Conservation (phyloP, 2,888 invertebrate species). For the Branchellion lobata region DNA sequence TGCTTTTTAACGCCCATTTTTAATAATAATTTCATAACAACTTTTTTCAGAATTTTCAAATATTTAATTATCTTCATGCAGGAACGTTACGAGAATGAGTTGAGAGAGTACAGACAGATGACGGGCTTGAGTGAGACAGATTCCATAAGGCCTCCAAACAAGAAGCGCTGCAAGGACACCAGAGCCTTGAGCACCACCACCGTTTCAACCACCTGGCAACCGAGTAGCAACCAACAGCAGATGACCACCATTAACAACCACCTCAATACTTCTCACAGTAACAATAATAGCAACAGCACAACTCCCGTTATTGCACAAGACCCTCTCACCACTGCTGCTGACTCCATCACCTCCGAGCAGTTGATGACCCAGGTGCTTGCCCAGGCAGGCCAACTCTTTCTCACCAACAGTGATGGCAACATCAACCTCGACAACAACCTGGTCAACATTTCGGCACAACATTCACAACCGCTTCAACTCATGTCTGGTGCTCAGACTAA, state of each 20-base stretch:
- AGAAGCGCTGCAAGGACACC: constrained; percentile 38
- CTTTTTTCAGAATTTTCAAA: too few species aligned
- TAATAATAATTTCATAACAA: too few species aligned
- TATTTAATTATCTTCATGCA: too few species aligned
- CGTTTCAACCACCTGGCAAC: neutral
- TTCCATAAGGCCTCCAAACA: constrained; percentile 47
- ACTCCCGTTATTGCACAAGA: constrained; percentile 30
- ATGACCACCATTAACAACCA: neutral
- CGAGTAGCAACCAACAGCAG: constrained; percentile 21
- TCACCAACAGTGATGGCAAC: constrained; percentile 42
- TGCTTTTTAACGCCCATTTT: too few species aligned
- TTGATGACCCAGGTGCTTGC: constrained; percentile 44
- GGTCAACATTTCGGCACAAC: constrained; percentile 41
- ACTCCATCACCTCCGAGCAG: constrained; percentile 35
- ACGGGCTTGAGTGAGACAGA: constrained; percentile 52
- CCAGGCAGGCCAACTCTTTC: constrained; percentile 37
- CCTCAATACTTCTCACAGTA: neutral
- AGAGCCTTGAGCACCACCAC: constrained; percentile 28
- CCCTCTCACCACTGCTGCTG: constrained; percentile 17
- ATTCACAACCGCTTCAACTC: constrained; percentile 40
- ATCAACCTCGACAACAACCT: constrained; percentile 43
- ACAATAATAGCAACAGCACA: constrained; percentile 26
- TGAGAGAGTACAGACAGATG: constrained; percentile 50
- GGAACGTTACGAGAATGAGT: constrained; percentile 51
- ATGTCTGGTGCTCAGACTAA: too few species aligned